Base-by-base conservation (phyloP, 2,797 vertebrate genomes). In the Rhabdomys pumilio region DNA sequence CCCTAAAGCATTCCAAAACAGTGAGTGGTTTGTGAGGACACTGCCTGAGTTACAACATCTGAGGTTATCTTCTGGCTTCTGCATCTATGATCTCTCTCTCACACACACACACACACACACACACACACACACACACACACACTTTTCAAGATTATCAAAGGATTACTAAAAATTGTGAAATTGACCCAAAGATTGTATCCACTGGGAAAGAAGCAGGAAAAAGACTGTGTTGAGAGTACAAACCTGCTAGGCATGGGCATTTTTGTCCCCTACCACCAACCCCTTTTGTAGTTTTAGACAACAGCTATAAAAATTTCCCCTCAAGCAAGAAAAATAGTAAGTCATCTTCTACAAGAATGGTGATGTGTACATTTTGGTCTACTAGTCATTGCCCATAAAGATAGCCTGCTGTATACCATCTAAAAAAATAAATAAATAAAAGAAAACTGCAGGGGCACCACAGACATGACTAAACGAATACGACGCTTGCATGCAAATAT, bases 361-460 rank as follows among this genome's bases (percentile, higher is more conserved):
- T 90, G 96, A 44, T 79, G 65, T 81, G 61, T 96, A 96, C 84
- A 96, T 96, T 98, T 97, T 96, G 95, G 93, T 85, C 79, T 94
- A 96, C 77, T 95, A 85, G 93, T 90, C 57, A 95, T 65, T 97
- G 94, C 94, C 98, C 98, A 97, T 97, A 97, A 98, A 98, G 76
- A 97, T 67, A 91, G 97, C 90, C 95, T 80, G 95, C 96, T 97
- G 89, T 90, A 97, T 97, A 89, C 93, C 97, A 98, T 96, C 80
- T 95, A 96, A 96, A 96, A 98, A 98, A 75, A 38, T 38, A 38
- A 38, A 38, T 38, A 38, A 98, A 96, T 97, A 98, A 98, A 98
- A 96, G 97, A 98, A 98, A 75, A 94, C 26, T 14, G 53, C 29
- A 5, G 69, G 26, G 26, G n/a, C 38, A 20, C n/a, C n/a, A 57